phyloP scores from a whole-genome alignment of 2,888 invertebrate species.

The Parochlus steinenii region DNA sequence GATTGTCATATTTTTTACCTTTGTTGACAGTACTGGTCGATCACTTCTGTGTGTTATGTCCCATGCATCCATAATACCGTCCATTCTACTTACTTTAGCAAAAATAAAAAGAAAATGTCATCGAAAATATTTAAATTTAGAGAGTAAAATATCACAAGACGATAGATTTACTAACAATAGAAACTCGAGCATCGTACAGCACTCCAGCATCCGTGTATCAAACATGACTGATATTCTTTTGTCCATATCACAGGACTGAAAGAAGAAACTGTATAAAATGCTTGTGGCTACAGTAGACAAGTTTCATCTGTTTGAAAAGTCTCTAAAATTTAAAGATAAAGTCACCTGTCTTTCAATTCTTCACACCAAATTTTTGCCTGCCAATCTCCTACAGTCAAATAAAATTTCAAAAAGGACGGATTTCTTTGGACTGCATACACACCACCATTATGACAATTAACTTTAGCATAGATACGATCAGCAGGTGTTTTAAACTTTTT shows the following conservation, averaged over 20 bases:
- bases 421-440: conserved; percentile 6
- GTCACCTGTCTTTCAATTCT: conserved; percentile 10
- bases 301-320: too few species aligned
- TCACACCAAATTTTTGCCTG: conserved; percentile 10
- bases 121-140: too few species aligned
- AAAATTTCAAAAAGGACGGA: conserved; percentile 6
- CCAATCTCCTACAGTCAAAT: conserved; percentile 9
- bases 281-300: too few species aligned
- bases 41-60: conserved; percentile 44
- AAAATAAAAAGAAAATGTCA: too few species aligned
- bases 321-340: too few species aligned
- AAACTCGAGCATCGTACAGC: conserved; percentile 36
- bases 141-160: too few species aligned
- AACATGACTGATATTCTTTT: conserved; percentile 5
- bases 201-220: conserved; percentile 8
- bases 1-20: too few species aligned
- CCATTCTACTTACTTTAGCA: conserved; percentile 39
- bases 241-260: conserved; percentile 11
- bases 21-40: conserved; percentile 38
- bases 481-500: conserved; percentile 5
- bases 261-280: too few species aligned
- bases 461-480: conserved; percentile 7
- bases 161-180: too few species aligned
- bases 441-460: conserved; percentile 4
- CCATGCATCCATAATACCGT: conserved; percentile 46